Conservation (phyloP, 2,113 vertebrate species). For the Machaerirhynchus nigripectus region DNA sequence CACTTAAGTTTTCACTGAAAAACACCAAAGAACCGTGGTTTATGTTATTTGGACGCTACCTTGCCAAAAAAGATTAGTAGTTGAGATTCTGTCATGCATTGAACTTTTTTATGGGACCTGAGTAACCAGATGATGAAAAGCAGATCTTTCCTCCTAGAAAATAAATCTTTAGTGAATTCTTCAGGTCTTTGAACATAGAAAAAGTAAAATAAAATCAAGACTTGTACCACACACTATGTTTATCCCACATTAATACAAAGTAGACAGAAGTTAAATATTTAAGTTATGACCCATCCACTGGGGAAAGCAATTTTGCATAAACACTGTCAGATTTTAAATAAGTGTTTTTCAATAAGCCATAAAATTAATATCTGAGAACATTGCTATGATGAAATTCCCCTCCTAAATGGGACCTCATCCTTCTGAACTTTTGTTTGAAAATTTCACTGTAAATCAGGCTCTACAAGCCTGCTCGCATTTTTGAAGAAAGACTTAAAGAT, state of each 20-base stretch:
- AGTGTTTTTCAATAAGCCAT: slow-evolving; percentile 31
- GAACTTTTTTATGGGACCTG: background rate
- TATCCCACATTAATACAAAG: background rate
- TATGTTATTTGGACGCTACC: background rate
- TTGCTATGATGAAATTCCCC: background rate
- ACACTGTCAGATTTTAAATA: slow-evolving; percentile 47
- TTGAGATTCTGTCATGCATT: background rate
- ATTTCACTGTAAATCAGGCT: background rate
- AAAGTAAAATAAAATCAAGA: background rate
- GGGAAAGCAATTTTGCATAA: slow-evolving; percentile 26
- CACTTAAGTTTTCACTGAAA: slow-evolving; percentile 1
- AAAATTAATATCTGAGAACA: background rate
- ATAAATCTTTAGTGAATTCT: slow-evolving; percentile 9
- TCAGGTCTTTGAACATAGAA: background rate
- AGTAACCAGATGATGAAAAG: slow-evolving; percentile 39
- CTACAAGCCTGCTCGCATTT: background rate
- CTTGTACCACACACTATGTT: slow-evolving; percentile 21
- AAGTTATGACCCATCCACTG: slow-evolving; percentile 6
- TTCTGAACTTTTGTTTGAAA: slow-evolving; percentile 39
- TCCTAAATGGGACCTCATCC: slow-evolving; percentile 18
- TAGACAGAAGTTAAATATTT: slow-evolving; percentile 45
- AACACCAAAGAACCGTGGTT: background rate
- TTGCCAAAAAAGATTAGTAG: background rate
- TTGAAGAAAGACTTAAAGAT: background rate
- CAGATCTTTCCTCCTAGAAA: background rate